phyloP scores from a whole-genome alignment of 2,888 invertebrate species.

The Hydropsyche betteni region DNA sequence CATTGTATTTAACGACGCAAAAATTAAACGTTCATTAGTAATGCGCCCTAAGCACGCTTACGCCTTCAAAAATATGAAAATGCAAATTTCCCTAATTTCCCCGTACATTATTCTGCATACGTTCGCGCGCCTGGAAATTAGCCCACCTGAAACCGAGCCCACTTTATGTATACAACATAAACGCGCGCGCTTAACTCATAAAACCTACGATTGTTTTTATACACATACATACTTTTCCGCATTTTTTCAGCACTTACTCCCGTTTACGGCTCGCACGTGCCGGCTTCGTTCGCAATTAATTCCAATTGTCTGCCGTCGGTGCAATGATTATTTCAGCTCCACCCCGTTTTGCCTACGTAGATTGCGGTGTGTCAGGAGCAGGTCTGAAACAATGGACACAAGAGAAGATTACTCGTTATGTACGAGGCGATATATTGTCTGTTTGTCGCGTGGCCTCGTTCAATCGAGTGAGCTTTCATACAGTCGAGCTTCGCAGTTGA shows the following conservation, averaged over 20 bases:
- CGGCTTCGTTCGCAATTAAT: too few relatives aligned
- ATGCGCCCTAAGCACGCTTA: neutral
- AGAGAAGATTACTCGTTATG: constrained; percentile 36
- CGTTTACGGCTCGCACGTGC: too few relatives aligned
- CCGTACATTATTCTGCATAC: constrained; percentile 15
- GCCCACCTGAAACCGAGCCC: constrained; percentile 5
- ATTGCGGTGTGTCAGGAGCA: neutral
- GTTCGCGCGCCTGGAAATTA: constrained; percentile 20
- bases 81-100: constrained; percentile 27
- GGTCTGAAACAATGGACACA: constrained; percentile 33
- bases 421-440: neutral
- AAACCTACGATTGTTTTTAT: constrained; percentile 5
- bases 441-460: neutral
- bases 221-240: neutral
- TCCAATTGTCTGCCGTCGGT: constrained; percentile 9
- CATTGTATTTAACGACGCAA: too few relatives aligned
- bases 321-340: neutral
- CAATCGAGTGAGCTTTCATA: constrained; percentile 25
- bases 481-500: neutral
- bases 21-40: too few relatives aligned
- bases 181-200: constrained; percentile 6
- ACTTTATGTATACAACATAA: neutral
- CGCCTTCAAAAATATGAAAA: constrained; percentile 17
- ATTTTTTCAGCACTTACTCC: too few relatives aligned
- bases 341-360: neutral